phyloP scores from a whole-genome alignment of 2,888 invertebrate species.

The Hemicrepidius hirtus region DNA sequence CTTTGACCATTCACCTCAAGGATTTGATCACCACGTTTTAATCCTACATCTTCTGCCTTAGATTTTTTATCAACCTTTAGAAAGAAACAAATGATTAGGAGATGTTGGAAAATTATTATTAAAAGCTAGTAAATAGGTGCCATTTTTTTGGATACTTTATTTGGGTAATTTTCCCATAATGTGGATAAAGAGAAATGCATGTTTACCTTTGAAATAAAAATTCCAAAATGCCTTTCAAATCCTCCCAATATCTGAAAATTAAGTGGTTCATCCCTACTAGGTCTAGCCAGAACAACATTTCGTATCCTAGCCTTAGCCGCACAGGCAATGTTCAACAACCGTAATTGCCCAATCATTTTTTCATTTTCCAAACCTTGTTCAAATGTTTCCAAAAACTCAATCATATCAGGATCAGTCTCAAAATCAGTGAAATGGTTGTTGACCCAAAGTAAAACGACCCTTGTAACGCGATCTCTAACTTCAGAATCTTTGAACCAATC shows the following conservation, averaged over 20 bases:
- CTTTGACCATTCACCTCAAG: slow-evolving; percentile 98
- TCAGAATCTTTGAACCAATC: slow-evolving; percentile 91
- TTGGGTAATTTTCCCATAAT: no score
- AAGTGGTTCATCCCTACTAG: slow-evolving; percentile 93
- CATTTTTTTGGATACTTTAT: no score
- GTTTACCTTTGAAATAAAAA: slow-evolving; percentile 88
- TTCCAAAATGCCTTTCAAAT: slow-evolving; percentile 92
- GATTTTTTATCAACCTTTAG: slow-evolving; percentile 82
- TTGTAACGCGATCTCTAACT: slow-evolving; percentile 90
- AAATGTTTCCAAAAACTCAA: slow-evolving; percentile 95
- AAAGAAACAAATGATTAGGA: neutral
- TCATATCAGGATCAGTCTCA: slow-evolving; percentile 96
- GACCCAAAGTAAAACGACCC: slow-evolving; percentile 98
- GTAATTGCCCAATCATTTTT: slow-evolving; percentile 88
- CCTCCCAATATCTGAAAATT: slow-evolving; percentile 97
- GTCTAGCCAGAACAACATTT: slow-evolving; percentile 92
- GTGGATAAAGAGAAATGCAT: no score
- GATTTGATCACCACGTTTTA: slow-evolving; percentile 98
- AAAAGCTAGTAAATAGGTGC: neutral
- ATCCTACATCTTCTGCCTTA: slow-evolving; percentile 95
- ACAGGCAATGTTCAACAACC: slow-evolving; percentile 95
- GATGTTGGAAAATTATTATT: no score
- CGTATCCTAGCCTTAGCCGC: slow-evolving; percentile 96
- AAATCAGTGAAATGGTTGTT: slow-evolving; percentile 99
- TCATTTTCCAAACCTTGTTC: slow-evolving; percentile 89